Evolutionary conservation across 2,797 vertebrate genomes (phyloP).

Genomic region (Knipowitschia caucasica): DNA sequence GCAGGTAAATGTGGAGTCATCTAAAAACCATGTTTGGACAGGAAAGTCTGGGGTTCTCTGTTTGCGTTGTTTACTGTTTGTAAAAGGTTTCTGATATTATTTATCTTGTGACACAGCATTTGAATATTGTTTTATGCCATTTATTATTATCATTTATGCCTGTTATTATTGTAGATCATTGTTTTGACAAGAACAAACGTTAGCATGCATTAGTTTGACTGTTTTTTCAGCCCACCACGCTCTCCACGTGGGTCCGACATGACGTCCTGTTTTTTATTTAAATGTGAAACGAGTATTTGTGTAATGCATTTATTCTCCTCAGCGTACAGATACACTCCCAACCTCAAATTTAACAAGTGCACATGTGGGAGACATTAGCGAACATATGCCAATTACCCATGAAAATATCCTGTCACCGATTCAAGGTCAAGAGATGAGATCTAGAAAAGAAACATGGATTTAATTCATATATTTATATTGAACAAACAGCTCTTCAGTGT

Average conservation of each 20-base stretch:
- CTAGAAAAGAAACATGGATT: not conserved
- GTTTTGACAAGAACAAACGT: not conserved
- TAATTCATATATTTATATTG: too few relatives aligned
- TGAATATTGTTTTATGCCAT: too few relatives aligned
- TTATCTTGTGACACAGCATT: too few relatives aligned
- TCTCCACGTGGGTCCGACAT: not conserved
- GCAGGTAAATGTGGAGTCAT: too few relatives aligned
- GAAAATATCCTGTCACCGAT: not conserved
- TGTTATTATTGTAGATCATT: not conserved
- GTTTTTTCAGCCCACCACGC: not conserved
- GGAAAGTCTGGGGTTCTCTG: too few relatives aligned
- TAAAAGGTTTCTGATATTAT: too few relatives aligned
- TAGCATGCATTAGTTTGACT: not conserved
- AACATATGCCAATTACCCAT: not conserved
- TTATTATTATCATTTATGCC: too few relatives aligned
- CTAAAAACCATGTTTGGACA: too few relatives aligned
- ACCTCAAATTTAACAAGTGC: not conserved
- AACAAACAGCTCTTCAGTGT: too few relatives aligned
- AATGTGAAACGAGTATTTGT: not conserved
- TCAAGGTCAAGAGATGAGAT: not conserved
- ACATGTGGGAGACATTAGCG: constrained; percentile 11
- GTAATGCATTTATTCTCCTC: not conserved
- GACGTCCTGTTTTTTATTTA: not conserved
- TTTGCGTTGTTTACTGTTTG: too few relatives aligned
- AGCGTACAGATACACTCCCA: not conserved